Conservation (phyloP, 2,888 invertebrate genomes). For the Athalia rosae region DNA sequence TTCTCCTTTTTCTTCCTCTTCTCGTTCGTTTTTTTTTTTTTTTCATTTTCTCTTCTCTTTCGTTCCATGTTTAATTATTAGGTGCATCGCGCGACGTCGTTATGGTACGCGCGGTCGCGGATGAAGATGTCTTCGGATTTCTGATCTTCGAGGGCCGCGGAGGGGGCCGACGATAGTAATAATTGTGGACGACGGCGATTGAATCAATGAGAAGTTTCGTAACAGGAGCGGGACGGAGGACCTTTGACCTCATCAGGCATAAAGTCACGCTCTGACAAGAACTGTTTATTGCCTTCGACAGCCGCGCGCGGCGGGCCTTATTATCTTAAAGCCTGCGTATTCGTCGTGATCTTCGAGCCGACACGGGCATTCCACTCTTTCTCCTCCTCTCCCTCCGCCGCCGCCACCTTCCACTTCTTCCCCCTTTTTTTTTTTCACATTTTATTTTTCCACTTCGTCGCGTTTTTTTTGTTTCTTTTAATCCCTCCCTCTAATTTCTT, state of each 20-base stretch:
- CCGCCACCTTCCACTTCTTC: too few species aligned
- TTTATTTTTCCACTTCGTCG: not conserved
- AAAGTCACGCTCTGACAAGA: slow-evolving; percentile 39
- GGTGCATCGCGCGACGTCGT: not conserved
- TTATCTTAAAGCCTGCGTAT: slow-evolving; percentile 3
- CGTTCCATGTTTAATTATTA: not conserved
- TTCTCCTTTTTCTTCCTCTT: too few species aligned
- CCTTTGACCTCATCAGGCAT: slow-evolving; percentile 39
- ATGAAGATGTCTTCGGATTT: not conserved
- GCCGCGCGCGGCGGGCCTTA: not conserved
- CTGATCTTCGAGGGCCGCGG: not conserved
- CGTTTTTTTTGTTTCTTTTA: not conserved
- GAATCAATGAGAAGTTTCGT: slow-evolving; percentile 41
- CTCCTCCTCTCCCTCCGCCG: slow-evolving; percentile 3
- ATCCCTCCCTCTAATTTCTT: not conserved
- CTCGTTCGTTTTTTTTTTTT: too few species aligned
- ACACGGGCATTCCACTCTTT: not conserved
- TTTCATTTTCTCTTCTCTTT: too few species aligned
- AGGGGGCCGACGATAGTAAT: not conserved
- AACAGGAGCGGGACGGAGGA: slow-evolving; percentile 15
- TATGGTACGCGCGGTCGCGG: not conserved
- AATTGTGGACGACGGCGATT: not conserved
- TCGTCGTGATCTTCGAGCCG: slow-evolving; percentile 5
- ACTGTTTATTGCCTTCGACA: slow-evolving; percentile 38
- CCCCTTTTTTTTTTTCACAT: too few species aligned